Evolutionary conservation across 2,888 invertebrate species (phyloP).

Genomic region (Heliothis peltigera): DNA sequence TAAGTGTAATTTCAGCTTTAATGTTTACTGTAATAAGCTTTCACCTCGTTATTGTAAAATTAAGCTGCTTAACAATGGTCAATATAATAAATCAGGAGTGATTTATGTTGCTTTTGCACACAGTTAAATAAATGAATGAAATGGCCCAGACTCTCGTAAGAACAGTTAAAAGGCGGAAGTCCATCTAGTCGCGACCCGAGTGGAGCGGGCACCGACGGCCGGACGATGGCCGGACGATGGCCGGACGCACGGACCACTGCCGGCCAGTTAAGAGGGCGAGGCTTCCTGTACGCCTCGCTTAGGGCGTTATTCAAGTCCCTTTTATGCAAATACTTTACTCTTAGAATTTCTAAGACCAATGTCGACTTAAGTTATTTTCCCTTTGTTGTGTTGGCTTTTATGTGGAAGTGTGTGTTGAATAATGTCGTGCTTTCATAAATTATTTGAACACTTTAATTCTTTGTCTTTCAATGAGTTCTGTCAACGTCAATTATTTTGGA

Average conservation of each 20-base stretch:
- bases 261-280: slow-evolving; percentile 76
- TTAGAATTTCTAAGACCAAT: slow-evolving; percentile 52
- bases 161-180: slow-evolving; percentile 86
- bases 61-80: slow-evolving; percentile 48
- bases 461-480: background rate
- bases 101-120: slow-evolving; percentile 54
- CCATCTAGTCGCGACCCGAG: slow-evolving; percentile 79
- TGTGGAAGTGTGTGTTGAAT: background rate
- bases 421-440: background rate
- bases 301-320: slow-evolving; percentile 63
- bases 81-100: slow-evolving; percentile 61
- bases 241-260: slow-evolving; percentile 81
- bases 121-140: slow-evolving; percentile 59
- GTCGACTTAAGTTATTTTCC: slow-evolving; percentile 41
- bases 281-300: slow-evolving; percentile 73
- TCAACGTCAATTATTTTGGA: slow-evolving; percentile 15
- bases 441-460: background rate
- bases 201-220: slow-evolving; percentile 65
- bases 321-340: slow-evolving; percentile 66
- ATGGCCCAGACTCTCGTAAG: slow-evolving; percentile 61
- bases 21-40: slow-evolving; percentile 20
- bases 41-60: slow-evolving; percentile 33
- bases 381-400: slow-evolving; percentile 27
- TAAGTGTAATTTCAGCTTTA: slow-evolving; percentile 30
- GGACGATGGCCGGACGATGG: slow-evolving; percentile 54